These are phyloP conservation scores for Botia kubotai DNA, from an alignment of 2,797 vertebrate genomes.

Conservation along the genomic window DNA sequence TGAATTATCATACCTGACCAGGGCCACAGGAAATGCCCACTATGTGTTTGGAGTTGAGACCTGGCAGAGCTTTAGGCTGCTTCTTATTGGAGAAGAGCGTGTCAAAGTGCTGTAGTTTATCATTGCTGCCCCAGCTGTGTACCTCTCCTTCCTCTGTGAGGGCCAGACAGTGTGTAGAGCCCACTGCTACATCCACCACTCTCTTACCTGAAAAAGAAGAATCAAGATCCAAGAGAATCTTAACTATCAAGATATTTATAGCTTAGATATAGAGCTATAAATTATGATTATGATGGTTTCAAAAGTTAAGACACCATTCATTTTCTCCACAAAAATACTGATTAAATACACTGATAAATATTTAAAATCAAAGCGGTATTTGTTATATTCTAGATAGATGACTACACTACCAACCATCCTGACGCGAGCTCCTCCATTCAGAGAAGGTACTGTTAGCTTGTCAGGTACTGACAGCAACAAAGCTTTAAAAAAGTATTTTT, in stretches of 20 bases:
- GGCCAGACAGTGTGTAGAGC: slow-evolving; percentile 94
- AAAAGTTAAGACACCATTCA: background rate
- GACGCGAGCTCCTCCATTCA: no score
- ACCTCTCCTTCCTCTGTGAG: slow-evolving; percentile 96
- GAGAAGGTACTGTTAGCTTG: no score
- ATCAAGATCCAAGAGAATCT: background rate
- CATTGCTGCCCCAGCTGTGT: slow-evolving; percentile 98
- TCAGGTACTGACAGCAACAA: no score
- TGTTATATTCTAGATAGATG: no score
- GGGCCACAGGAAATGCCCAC: slow-evolving; percentile 95
- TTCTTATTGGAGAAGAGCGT: slow-evolving; percentile 96
- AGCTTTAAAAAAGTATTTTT: no score
- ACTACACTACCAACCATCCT: no score
- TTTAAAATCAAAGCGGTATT: no score
- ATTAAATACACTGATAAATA: no score
- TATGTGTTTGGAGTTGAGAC: slow-evolving; percentile 93
- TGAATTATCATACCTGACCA: slow-evolving; percentile 83
- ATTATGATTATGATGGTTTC: no score
- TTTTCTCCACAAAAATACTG: background rate
- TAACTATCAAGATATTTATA: background rate
- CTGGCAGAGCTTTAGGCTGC: slow-evolving; percentile 89
- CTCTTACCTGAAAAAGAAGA: slow-evolving; percentile 85
- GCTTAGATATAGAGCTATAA: background rate
- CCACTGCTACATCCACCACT: slow-evolving; percentile 93
- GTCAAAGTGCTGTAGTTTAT: slow-evolving; percentile 98